Percentiles rank a stretch among this genome's conserved stretches.
Conservation (phyloP, 1,140 invertebrate genomes). For the Drosophila guanche region DNA sequence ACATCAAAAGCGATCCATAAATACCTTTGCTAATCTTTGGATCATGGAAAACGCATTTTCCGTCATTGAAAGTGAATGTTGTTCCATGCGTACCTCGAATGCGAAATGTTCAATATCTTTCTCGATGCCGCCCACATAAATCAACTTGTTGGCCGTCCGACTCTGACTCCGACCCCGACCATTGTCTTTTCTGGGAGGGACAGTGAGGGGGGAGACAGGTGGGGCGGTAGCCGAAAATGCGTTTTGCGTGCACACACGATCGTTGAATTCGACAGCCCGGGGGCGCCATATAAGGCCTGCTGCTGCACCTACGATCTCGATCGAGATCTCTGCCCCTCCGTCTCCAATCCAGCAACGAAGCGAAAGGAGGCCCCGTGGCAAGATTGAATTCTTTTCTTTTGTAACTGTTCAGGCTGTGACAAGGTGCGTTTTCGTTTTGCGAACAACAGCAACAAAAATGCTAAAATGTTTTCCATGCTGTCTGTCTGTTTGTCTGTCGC, state of each 20-base stretch:
- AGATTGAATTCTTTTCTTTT: slow-evolving; percentile 72
- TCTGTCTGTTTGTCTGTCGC: slow-evolving; percentile 38
- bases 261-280: slow-evolving; percentile 32
- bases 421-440: slow-evolving; percentile 56
- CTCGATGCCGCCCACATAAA: slow-evolving; percentile 72
- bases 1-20: slow-evolving; percentile 39
- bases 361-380: slow-evolving; percentile 58
- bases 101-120: slow-evolving; percentile 31
- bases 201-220: slow-evolving; percentile 1
- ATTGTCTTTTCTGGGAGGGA: slow-evolving; percentile 48
- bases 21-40: slow-evolving; percentile 33
- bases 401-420: slow-evolving; percentile 68
- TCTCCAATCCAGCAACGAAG: not conserved
- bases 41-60: slow-evolving; percentile 60
- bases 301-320: slow-evolving; percentile 66
- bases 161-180: slow-evolving; percentile 19
- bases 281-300: slow-evolving; percentile 73
- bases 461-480: slow-evolving; percentile 77
- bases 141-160: slow-evolving; percentile 61
- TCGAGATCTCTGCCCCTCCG: not conserved
- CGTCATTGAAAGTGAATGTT: slow-evolving; percentile 78
- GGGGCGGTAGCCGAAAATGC: slow-evolving; percentile 71
- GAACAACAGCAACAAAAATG: slow-evolving; percentile 37
- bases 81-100: slow-evolving; percentile 43
- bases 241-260: slow-evolving; percentile 75